Percentiles rank a stretch among this genome's conserved stretches.
Evolutionary conservation across 2,113 vertebrate species (phyloP).

Genomic region (Steatornis caripensis): DNA sequence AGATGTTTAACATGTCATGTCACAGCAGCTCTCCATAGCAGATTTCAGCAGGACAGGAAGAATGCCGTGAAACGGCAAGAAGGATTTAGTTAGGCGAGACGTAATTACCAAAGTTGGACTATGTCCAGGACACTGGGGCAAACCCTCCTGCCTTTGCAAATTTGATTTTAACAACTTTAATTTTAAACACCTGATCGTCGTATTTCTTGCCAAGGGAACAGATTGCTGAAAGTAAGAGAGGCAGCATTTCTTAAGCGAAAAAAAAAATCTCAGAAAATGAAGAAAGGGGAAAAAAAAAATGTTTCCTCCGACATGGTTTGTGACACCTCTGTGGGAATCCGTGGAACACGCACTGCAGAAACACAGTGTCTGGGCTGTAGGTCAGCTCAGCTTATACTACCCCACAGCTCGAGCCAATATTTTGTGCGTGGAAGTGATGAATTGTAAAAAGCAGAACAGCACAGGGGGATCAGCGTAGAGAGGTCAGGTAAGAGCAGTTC

Average conservation of each 20-base stretch:
- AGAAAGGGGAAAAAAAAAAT: not conserved
- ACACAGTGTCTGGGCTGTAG: not conserved
- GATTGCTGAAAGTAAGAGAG: not conserved
- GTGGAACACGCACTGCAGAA: not conserved
- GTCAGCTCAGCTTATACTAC: not conserved
- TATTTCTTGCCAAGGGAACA: constrained; percentile 6
- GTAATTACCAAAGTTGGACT: constrained; percentile 4
- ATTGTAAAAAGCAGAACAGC: not conserved
- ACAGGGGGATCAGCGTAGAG: not conserved
- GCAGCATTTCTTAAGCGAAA: not conserved
- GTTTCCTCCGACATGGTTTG: not conserved
- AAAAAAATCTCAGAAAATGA: not conserved
- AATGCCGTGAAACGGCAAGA: not conserved
- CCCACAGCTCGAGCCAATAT: not conserved
- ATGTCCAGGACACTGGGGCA: not conserved
- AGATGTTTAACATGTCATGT: not conserved
- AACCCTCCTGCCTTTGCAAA: constrained; percentile 34
- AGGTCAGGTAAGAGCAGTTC: not conserved
- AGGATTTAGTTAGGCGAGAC: not conserved
- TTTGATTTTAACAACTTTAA: constrained; percentile 50
- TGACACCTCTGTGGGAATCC: not conserved
- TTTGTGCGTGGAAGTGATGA: not conserved
- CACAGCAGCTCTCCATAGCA: not conserved
- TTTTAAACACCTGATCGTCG: constrained; percentile 17
- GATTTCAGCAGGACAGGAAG: not conserved